These are phyloP conservation scores for Synergus laeviventris DNA, from an alignment of 2,888 invertebrate genomes.

Conservation along the genomic window DNA sequence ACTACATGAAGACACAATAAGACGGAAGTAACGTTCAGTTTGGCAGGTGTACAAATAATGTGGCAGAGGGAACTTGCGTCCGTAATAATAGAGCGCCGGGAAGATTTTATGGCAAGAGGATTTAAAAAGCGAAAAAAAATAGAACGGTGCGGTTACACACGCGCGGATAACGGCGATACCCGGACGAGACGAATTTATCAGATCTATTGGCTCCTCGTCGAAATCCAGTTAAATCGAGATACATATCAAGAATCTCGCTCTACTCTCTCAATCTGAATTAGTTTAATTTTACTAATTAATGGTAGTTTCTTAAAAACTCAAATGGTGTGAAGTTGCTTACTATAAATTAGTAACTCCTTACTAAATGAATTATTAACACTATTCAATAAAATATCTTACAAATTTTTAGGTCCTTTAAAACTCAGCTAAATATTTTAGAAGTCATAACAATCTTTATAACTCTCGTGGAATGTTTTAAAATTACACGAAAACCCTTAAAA, in stretches of 20 bases:
- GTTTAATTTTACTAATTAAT: too few relatives aligned
- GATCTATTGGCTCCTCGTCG: constrained; percentile 53
- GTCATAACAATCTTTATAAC: too few relatives aligned
- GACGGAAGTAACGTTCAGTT: constrained; percentile 60
- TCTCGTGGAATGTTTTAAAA: too few relatives aligned
- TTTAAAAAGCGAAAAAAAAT: constrained; percentile 48
- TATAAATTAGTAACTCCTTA: too few relatives aligned
- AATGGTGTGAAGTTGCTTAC: too few relatives aligned
- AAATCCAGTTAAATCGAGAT: constrained; percentile 53
- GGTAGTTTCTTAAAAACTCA: too few relatives aligned
- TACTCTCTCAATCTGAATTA: too few relatives aligned
- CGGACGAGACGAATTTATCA: constrained; percentile 51
- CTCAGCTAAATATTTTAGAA: too few relatives aligned
- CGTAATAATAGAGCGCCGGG: constrained; percentile 58
- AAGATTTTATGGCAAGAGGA: constrained; percentile 42
- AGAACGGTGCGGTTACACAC: constrained; percentile 42
- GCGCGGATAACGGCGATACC: constrained; percentile 47
- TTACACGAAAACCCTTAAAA: too few relatives aligned
- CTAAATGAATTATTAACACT: too few relatives aligned
- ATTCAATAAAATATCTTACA: too few relatives aligned
- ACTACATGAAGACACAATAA: constrained; percentile 47
- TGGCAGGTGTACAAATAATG: constrained; percentile 61
- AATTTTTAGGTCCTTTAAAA: too few relatives aligned
- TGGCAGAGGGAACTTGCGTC: constrained; percentile 49
- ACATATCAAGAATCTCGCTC: neutral